Conservation (phyloP, 2,113 vertebrate genomes). For the Perca schrenkii region DNA sequence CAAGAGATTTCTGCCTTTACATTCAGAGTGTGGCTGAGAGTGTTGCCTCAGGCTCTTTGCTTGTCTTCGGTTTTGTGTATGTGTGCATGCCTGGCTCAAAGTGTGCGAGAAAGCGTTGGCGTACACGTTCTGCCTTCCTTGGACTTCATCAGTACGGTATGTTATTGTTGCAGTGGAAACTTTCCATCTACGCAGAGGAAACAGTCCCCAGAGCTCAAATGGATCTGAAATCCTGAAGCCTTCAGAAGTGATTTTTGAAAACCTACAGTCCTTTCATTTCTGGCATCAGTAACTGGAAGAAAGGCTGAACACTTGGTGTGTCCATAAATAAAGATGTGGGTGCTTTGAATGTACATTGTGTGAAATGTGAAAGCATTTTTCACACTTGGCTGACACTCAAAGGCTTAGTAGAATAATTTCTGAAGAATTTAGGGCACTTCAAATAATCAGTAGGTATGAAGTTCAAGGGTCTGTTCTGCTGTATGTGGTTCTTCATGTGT, state of each 20-base stretch:
- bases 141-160: constrained; percentile 61
- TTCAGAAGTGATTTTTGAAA: constrained; percentile 23
- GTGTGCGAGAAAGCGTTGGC: constrained; percentile 32
- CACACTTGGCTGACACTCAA: constrained; percentile 16
- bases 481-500: not conserved
- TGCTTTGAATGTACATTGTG: constrained; percentile 27
- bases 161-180: constrained; percentile 66
- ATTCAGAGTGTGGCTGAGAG: not conserved
- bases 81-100: not conserved
- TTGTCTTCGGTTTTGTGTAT: constrained; percentile 16
- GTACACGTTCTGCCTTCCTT: constrained; percentile 23
- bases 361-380: constrained; percentile 24
- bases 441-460: not conserved
- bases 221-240: constrained; percentile 18
- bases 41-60: not conserved
- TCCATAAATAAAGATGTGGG: not conserved
- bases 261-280: constrained; percentile 22
- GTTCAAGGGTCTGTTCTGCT: not conserved
- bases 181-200: constrained; percentile 53
- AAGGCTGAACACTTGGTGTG: not conserved
- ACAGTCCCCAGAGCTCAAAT: constrained; percentile 43
- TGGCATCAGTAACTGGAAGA: constrained; percentile 25
- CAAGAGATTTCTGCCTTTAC: not conserved
- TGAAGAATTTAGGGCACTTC: not conserved
- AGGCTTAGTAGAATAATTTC: constrained; percentile 8